Evolutionary conservation across 1,140 invertebrate species (phyloP), one percentile per base, ranked within the genome.

Genomic region (Ceratosolen fusciceps): DNA sequence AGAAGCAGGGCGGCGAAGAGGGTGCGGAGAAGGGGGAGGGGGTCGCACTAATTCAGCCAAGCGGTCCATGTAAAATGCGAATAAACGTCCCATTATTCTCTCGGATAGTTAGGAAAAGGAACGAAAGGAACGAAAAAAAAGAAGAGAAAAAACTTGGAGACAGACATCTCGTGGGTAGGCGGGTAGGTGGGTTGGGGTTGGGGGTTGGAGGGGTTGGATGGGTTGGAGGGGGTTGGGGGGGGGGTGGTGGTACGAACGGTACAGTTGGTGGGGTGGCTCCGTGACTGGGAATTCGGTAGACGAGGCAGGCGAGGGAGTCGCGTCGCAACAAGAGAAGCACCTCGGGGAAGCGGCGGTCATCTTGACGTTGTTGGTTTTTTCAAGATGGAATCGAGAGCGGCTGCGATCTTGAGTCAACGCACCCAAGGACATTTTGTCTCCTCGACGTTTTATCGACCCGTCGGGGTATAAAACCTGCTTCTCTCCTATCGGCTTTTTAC

Each of bases 341-440:
- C 7, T 67, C 19, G 21, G 43, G 65, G 24, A 67, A 39, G 43
- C 37, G 43, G 43, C 37, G 21, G 31, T 43, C 65, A 67, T 43
- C 37, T 43, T 67, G 65, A 67, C 65, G 19, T 67, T 67, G 65
- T 24, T n/a, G n/a, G n/a, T n/a, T n/a, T 67, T 39, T 43, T 43
- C n/a, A 24, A 67, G 37, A 67, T 12, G 16, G 37, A 67, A 67
- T 67, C 29, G n/a, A 21, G 21, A 34, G 14, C 0, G 0, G 2
- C 1, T 34, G 16, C 29, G 16, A 3, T 62, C 16, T 62, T 62
- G 14, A 62, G 2, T 1, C 14, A 34, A 60, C 24, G 58, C 26
- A 34, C 29, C 34, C 1, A 14, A 19, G 31, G 37, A 34, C 7
- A 29, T 67, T 67, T 67, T 67, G 2, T 67, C 3, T 43, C 10